Conservation (phyloP, 1,140 invertebrate species). For the Linepithema humile region DNA sequence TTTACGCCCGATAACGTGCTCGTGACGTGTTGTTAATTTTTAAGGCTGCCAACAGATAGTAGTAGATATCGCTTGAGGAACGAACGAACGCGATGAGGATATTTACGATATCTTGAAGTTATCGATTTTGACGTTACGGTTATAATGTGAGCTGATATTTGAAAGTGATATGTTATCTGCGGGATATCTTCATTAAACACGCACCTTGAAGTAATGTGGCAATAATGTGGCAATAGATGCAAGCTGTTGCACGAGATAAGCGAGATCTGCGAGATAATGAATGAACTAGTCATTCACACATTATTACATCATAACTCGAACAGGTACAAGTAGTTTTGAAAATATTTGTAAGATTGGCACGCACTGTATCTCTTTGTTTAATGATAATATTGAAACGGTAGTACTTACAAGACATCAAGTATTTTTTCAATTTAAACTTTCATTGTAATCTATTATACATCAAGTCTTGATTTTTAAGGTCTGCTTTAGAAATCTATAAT, state of each 20-base stretch:
- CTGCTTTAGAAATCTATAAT: too few relatives aligned
- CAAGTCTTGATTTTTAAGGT: too few relatives aligned
- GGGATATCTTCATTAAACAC: constrained; percentile 9
- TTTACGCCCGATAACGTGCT: constrained; percentile 16
- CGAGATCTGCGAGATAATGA: constrained; percentile 26
- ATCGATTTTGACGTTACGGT: constrained; percentile 25
- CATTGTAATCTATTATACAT: too few relatives aligned
- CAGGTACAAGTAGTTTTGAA: background rate
- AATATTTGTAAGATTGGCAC: too few relatives aligned
- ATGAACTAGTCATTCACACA: background rate
- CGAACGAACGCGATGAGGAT: constrained; percentile 18
- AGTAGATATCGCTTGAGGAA: background rate
- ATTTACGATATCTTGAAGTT: constrained; percentile 5
- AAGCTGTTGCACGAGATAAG: background rate
- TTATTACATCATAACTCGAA: background rate
- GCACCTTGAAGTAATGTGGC: constrained; percentile 14
- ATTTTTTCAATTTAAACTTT: background rate
- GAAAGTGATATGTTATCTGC: constrained; percentile 39
- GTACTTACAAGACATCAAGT: too few relatives aligned
- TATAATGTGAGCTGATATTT: constrained; percentile 28
- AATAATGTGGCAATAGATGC: background rate
- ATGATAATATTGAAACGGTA: too few relatives aligned
- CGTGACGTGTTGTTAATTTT: constrained; percentile 19
- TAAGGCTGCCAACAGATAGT: constrained; percentile 1
- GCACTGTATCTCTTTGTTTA: too few relatives aligned